phyloP scores from a whole-genome alignment of 2,888 invertebrate species.

The Xestoiulus laeticollis region DNA sequence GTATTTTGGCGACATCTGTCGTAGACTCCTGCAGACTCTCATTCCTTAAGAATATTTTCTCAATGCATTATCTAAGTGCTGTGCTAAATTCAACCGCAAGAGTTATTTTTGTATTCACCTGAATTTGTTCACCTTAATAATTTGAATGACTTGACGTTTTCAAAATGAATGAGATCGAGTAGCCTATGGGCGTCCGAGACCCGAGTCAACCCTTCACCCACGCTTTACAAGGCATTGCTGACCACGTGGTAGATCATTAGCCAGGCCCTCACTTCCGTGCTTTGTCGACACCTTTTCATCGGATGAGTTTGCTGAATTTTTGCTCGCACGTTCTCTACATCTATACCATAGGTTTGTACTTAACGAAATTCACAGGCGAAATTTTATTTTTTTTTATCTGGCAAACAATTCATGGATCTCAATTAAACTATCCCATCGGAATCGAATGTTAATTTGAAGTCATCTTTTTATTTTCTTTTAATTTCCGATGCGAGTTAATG shows the following conservation, averaged over 20 bases:
- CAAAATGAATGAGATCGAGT: slow-evolving; percentile 35
- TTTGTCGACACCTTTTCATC: slow-evolving; percentile 39
- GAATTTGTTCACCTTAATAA: slow-evolving; percentile 31
- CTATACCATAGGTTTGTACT: background rate
- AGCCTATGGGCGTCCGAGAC: slow-evolving; percentile 36
- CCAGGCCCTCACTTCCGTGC: slow-evolving; percentile 23
- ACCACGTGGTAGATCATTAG: slow-evolving; percentile 28
- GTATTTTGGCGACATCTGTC: background rate
- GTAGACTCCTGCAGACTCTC: background rate
- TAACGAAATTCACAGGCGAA: slow-evolving; percentile 1
- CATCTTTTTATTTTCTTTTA: background rate
- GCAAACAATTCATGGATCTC: background rate
- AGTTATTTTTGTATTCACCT: slow-evolving; percentile 7
- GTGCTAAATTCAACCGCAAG: background rate
- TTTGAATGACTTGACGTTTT: slow-evolving; percentile 32
- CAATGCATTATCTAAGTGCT: background rate
- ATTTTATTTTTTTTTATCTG: background rate
- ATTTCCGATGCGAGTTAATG: background rate
- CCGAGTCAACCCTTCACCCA: slow-evolving; percentile 7
- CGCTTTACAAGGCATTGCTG: slow-evolving; percentile 19
- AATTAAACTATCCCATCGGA: slow-evolving; percentile 27
- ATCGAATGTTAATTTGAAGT: background rate
- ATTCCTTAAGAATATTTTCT: background rate
- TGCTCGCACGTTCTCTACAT: background rate
- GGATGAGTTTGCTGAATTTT: slow-evolving; percentile 36